Percentiles rank a stretch among this genome's conserved stretches.
Evolutionary conservation across 2,113 vertebrate genomes (phyloP).

Genomic region (Ceuthmochares aereus): DNA sequence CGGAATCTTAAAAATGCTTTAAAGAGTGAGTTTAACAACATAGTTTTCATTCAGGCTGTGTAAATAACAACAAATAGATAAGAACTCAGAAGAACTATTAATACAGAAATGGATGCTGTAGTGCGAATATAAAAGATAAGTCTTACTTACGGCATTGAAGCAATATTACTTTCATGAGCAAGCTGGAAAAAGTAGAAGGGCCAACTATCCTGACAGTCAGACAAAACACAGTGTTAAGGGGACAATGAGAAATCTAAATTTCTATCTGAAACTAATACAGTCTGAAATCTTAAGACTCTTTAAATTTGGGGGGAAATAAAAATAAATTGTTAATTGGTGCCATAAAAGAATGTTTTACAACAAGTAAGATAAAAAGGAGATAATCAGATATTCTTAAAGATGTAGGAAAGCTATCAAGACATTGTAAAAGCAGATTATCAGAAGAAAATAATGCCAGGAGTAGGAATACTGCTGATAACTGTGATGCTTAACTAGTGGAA

Average conservation of each 20-base stretch:
- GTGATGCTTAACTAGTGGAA: neutral
- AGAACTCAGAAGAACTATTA: neutral
- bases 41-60: neutral
- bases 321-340: neutral
- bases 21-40: neutral
- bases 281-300: neutral
- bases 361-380: neutral
- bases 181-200: neutral
- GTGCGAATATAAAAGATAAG: neutral
- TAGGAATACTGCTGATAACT: neutral
- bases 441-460: neutral
- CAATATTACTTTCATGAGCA: neutral
- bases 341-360: neutral
- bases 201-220: neutral
- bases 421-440: neutral
- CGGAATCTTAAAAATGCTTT: neutral
- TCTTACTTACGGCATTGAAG: neutral
- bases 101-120: neutral
- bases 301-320: accelerated
- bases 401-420: neutral
- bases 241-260: neutral
- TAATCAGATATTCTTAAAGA: neutral
- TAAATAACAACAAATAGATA: neutral
- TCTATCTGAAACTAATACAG: neutral
- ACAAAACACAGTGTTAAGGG: neutral